Evolutionary conservation across 2,888 invertebrate genomes (phyloP).

Genomic region (Trilocha varians): DNA sequence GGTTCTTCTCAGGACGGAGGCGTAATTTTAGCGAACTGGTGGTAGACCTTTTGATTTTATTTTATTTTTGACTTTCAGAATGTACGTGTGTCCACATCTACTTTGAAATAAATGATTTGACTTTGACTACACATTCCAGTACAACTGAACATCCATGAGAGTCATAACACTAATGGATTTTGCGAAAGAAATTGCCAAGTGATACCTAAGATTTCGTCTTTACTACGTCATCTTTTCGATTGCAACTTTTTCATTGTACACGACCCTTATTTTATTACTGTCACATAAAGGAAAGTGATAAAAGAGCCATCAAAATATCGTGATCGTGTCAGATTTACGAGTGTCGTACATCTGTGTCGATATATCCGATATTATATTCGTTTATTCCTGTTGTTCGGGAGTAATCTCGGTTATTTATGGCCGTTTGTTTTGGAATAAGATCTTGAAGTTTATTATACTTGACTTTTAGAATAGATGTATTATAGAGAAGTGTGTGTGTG

Average conservation of each 20-base stretch:
- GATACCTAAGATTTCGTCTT: slow-evolving; percentile 32
- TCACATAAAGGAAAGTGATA: slow-evolving; percentile 29
- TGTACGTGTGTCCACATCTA: too few species aligned
- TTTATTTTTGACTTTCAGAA: too few species aligned
- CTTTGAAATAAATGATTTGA: too few species aligned
- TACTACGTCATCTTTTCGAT: slow-evolving; percentile 27
- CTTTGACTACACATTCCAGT: too few species aligned
- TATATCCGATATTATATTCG: not conserved
- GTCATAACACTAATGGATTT: slow-evolving; percentile 53
- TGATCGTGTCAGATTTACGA: slow-evolving; percentile 20
- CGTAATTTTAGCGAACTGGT: too few species aligned
- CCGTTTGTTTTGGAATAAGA: slow-evolving; percentile 9
- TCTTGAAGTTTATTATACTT: too few species aligned
- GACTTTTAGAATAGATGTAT: too few species aligned
- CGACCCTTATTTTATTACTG: slow-evolving; percentile 31
- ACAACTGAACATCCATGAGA: slow-evolving; percentile 9
- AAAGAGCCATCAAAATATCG: slow-evolving; percentile 30
- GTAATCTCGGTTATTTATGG: slow-evolving; percentile 36
- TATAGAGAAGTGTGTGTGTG: too few species aligned
- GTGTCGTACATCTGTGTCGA: slow-evolving; percentile 17
- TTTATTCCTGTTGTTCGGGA: slow-evolving; percentile 7
- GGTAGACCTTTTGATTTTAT: too few species aligned
- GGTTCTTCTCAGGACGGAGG: too few species aligned
- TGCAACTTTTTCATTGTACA: slow-evolving; percentile 28
- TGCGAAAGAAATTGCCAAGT: slow-evolving; percentile 34